Base-by-base conservation (phyloP, 2,797 vertebrate genomes). In the Coracias cyanogaster region DNA sequence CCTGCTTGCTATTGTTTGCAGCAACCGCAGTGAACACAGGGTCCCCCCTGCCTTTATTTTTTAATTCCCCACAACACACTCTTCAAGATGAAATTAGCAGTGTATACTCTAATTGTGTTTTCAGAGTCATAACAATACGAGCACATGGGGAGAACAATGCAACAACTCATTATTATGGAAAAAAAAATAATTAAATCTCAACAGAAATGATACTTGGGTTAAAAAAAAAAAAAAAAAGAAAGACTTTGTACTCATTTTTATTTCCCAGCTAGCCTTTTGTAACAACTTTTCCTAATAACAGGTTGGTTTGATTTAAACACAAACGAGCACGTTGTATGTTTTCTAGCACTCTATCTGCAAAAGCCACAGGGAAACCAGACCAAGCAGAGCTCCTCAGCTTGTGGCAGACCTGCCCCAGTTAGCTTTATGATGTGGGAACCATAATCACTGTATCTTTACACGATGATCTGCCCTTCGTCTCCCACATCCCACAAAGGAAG, bases 11-110 rank as follows among this genome's bases (percentile, higher is more conserved):
- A 77, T 89, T 83, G 78, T 84, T 79, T 65, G 73, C n/a, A 12
- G 57, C 83, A 39, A 20, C 41, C 41, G 54, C 43, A 8, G 35
- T 2, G 5, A 90, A 16, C 57, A 80, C 93, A 64, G 85, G 33
- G 60, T 55, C 9, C 28, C 48, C 48, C 51, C 16, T 2, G 20
- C 52, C 61, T 81, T 91, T 93, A 86, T 83, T 92, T 94, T 92
- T 76, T 43, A 84, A 91, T 80, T 73, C 89, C 55, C 85, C 57
- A 64, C 91, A 81, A 84, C 45, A 66, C 70, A 41, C 15, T 58
- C 83, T 90, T 96, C 71, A 43, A 61, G 45, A 89, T 72, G 45
- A 97, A 98, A 97, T 97, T 96, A 97, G 92, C 90, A 66, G 71
- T 69, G 52, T 93, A 45, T 61, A 84, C 81, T 82, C 81, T 93